These are phyloP conservation scores for Zaprionus lineosus DNA, from an alignment of 2,888 invertebrate genomes.

Conservation along the genomic window DNA sequence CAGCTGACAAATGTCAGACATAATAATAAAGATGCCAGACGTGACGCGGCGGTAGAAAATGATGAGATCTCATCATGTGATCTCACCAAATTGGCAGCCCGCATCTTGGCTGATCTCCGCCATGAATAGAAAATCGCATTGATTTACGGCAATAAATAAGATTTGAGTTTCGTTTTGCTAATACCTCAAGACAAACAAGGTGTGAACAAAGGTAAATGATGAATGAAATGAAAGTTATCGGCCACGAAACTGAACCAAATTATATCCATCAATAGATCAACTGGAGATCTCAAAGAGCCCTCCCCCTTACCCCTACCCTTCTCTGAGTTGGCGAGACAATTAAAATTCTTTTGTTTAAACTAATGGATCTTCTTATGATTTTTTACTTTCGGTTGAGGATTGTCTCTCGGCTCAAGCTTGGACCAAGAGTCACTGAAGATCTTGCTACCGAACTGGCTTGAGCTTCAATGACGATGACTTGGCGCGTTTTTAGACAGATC, in stretches of 20 bases:
- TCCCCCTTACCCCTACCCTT: too few species aligned
- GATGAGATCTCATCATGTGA: conserved; percentile 22
- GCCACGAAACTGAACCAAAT: conserved; percentile 35
- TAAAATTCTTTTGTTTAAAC: conserved; percentile 64
- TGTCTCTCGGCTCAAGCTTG: background rate
- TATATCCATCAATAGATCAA: conserved; percentile 39
- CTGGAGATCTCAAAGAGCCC: conserved; percentile 29
- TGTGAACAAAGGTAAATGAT: conserved; percentile 71
- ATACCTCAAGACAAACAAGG: conserved; percentile 44
- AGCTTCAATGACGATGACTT: conserved; percentile 25
- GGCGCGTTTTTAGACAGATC: conserved; percentile 23
- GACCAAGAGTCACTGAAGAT: conserved; percentile 10
- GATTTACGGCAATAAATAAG: conserved; percentile 33
- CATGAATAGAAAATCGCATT: conserved; percentile 39
- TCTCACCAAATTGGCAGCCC: conserved; percentile 47
- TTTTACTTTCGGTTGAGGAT: conserved; percentile 23
- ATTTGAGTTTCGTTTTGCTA: conserved; percentile 44
- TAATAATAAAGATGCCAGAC: conserved; percentile 21
- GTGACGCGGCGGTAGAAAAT: conserved; percentile 14
- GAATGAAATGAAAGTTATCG: conserved; percentile 69
- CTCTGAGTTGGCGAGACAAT: conserved; percentile 53
- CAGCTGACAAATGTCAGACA: conserved; percentile 28
- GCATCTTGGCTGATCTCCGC: background rate
- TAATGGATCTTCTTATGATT: conserved; percentile 56
- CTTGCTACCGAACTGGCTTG: conserved; percentile 47